Conservation (phyloP, 2,888 invertebrate species). For the Temnothorax unifasciatus region DNA sequence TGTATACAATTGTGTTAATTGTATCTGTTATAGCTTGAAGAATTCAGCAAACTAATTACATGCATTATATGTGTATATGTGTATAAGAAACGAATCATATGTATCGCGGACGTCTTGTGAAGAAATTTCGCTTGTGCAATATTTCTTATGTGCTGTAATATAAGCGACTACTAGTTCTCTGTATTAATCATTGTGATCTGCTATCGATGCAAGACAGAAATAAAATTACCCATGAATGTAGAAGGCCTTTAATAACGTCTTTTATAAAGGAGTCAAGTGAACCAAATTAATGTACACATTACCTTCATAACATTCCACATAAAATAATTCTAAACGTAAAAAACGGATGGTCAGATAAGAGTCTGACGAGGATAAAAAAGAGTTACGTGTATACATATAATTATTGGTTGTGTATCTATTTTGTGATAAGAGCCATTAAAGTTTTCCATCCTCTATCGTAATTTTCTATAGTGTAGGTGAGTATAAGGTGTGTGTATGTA, state of each 20-base stretch:
- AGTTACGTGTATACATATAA: too few relatives aligned
- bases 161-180: slow-evolving; percentile 40
- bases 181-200: too few relatives aligned
- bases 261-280: neutral
- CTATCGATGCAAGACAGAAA: too few relatives aligned
- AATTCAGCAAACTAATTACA: slow-evolving; percentile 8
- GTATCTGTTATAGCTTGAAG: slow-evolving; percentile 10
- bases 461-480: too few relatives aligned
- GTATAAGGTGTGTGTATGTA: too few relatives aligned
- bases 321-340: neutral
- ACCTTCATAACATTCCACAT: neutral
- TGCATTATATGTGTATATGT: neutral
- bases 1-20: slow-evolving; percentile 41
- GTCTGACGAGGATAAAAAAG: too few relatives aligned
- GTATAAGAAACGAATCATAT: neutral
- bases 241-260: neutral
- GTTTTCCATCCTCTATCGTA: too few relatives aligned
- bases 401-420: too few relatives aligned
- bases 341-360: neutral
- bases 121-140: slow-evolving; percentile 49
- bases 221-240: too few relatives aligned
- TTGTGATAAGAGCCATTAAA: too few relatives aligned
- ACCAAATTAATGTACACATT: neutral
- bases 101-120: slow-evolving; percentile 15
- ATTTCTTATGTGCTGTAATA: slow-evolving; percentile 52